phyloP scores from a whole-genome alignment of 2,113 vertebrate species.

The Leptobrachium ailaonicum region DNA sequence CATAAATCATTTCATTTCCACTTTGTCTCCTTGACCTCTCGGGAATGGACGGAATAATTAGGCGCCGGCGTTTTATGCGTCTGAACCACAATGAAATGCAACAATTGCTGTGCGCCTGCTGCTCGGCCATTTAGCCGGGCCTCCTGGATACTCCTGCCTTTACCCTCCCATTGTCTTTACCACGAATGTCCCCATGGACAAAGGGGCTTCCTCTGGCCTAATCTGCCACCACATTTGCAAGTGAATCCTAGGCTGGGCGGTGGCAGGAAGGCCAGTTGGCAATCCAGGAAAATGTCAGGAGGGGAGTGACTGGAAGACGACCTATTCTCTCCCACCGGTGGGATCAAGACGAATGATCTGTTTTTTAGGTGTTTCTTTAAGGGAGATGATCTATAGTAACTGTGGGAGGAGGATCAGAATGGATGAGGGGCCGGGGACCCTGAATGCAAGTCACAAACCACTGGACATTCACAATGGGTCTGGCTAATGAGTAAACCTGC shows the following conservation, averaged over 20 bases:
- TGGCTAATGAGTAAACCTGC: slow-evolving; percentile 42
- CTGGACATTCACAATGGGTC: slow-evolving; percentile 44
- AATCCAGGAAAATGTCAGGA: slow-evolving; percentile 16
- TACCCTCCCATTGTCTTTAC: slow-evolving; percentile 16
- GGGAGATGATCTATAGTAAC: slow-evolving; percentile 52
- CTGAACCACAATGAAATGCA: background rate
- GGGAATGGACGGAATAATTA: slow-evolving; percentile 19
- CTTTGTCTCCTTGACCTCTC: slow-evolving; percentile 25
- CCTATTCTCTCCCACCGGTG: slow-evolving; percentile 38
- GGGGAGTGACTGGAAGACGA: slow-evolving; percentile 5
- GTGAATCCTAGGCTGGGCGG: slow-evolving; percentile 40
- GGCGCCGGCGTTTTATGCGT: background rate
- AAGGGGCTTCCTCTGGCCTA: slow-evolving; percentile 4
- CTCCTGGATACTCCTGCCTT: background rate
- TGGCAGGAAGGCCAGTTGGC: background rate
- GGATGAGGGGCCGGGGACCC: slow-evolving; percentile 27
- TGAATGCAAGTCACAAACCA: slow-evolving; percentile 43
- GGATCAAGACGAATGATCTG: slow-evolving; percentile 54
- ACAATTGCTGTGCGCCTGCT: background rate
- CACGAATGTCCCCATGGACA: background rate
- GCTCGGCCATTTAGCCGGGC: background rate
- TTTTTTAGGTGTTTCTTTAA: slow-evolving; percentile 48
- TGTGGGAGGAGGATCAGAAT: slow-evolving; percentile 51
- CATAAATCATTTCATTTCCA: slow-evolving; percentile 31
- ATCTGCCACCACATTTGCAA: slow-evolving; percentile 49